Evolutionary conservation across 2,888 invertebrate species (phyloP), one percentile per base, ranked within the genome.

Genomic region (Eilema griseolum): DNA sequence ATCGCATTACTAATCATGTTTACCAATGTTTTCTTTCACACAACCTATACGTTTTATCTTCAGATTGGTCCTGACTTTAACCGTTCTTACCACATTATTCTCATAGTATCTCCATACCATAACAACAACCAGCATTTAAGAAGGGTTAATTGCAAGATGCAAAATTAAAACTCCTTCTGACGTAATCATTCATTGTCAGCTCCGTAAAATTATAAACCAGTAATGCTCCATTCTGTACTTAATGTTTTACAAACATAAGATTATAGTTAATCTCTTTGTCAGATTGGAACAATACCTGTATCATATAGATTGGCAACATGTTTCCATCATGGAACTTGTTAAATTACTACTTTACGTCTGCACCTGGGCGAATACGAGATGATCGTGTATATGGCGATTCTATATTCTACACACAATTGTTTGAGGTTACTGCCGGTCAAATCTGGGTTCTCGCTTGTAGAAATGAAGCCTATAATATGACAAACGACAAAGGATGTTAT

Each of bases 271-370:
- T 79, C 74, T 81, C 79, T 83, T 52, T 52, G 79, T 83, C 67
- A 60, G 41, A 56, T 41, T 60, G 64, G 71, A 75, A 82, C 83
- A 82, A 83, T 83, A 80, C 76, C 71, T 81, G 76, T 83, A 75
- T 73, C 67, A 4, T 75, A 75, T 76, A 69, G 75, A 81, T 82
- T 66, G 73, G 76, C 66, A 74, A 71, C 74, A 64, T 73, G 77
- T 73, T 73, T 72, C 65, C 70, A 61, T 74, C 72, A 70, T 61
- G 57, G 61, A 66, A 24, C 60, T 62, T 76, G 56, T 68, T 61
- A 14, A 72, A 63, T 72, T 33, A 41, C 41, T 23, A 61, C 24
- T 72, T 70, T 61, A 66, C 64, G 56, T 59, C n/a, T 12, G 26
- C 57, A 23, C 62, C 62, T 71, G 63, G 52, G 20, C 41, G 31